phyloP scores from a whole-genome alignment of 2,113 vertebrate genomes.

The Gasterosteus aculeatus region DNA sequence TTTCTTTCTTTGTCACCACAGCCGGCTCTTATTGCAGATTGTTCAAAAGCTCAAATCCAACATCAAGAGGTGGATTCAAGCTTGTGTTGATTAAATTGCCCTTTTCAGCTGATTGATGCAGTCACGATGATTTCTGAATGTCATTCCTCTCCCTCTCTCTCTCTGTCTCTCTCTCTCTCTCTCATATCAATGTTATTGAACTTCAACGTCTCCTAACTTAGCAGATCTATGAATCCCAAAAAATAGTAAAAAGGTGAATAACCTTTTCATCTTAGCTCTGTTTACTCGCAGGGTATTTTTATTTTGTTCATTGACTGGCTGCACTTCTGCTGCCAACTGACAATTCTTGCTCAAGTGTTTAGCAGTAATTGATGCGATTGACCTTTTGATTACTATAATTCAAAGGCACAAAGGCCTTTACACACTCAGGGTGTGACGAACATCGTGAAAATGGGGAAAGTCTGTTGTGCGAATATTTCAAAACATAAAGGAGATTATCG shows the following conservation, averaged over 20 bases:
- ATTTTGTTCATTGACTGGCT: neutral
- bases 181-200: neutral
- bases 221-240: neutral
- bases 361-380: neutral
- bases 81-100: conserved; percentile 25
- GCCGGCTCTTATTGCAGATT: conserved; percentile 12
- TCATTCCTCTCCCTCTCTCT: neutral
- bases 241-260: neutral
- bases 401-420: neutral
- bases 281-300: neutral
- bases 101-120: conserved; percentile 22
- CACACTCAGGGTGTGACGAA: neutral
- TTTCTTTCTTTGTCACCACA: neutral
- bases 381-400: neutral
- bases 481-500: neutral
- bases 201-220: neutral
- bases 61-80: conserved; percentile 16
- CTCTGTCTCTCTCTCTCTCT: neutral
- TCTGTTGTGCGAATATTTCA: neutral
- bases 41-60: neutral
- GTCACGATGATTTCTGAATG: conserved; percentile 17
- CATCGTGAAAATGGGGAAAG: neutral
- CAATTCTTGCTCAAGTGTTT: neutral
- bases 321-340: neutral
- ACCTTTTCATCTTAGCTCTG: neutral